Percentiles rank a stretch among this genome's conserved stretches.
Conservation (phyloP, 2,113 vertebrate genomes). For the Triplophysa siluroides region DNA sequence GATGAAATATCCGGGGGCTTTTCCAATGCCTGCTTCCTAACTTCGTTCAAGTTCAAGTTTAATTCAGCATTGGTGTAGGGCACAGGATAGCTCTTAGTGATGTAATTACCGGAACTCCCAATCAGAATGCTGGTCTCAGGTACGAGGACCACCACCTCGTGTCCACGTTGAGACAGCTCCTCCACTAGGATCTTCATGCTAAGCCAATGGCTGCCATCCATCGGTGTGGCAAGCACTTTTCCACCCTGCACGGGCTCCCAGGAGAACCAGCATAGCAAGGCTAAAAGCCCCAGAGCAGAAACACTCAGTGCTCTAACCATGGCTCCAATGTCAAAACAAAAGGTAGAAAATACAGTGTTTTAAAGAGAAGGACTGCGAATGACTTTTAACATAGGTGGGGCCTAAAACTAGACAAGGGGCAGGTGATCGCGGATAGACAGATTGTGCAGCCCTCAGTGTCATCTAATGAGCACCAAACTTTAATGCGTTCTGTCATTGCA, state of each 20-base stretch:
- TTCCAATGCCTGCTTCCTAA: slow-evolving; percentile 15
- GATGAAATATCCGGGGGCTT: slow-evolving; percentile 27
- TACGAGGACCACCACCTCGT: slow-evolving; percentile 74
- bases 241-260: slow-evolving; percentile 61
- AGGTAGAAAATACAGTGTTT: background rate
- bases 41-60: background rate
- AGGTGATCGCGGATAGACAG: background rate
- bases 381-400: slow-evolving; percentile 33
- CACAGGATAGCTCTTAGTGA: slow-evolving; percentile 66
- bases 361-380: background rate
- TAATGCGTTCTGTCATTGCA: background rate
- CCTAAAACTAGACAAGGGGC: background rate
- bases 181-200: slow-evolving; percentile 80
- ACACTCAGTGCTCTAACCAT: slow-evolving; percentile 59
- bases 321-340: slow-evolving; percentile 27
- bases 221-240: slow-evolving; percentile 78
- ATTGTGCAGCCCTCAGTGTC: background rate
- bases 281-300: slow-evolving; percentile 57
- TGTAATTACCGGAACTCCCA: slow-evolving; percentile 41
- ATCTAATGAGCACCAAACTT: background rate
- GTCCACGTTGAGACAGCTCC: slow-evolving; percentile 72
- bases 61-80: slow-evolving; percentile 65
- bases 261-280: slow-evolving; percentile 59
- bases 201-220: slow-evolving; percentile 87
- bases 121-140: slow-evolving; percentile 76